A percentile compares a stretch with the other conserved stretches of the same genome.
phyloP scores from a whole-genome alignment of 2,888 invertebrate genomes.

The Hirtodrosophila cameraria region DNA sequence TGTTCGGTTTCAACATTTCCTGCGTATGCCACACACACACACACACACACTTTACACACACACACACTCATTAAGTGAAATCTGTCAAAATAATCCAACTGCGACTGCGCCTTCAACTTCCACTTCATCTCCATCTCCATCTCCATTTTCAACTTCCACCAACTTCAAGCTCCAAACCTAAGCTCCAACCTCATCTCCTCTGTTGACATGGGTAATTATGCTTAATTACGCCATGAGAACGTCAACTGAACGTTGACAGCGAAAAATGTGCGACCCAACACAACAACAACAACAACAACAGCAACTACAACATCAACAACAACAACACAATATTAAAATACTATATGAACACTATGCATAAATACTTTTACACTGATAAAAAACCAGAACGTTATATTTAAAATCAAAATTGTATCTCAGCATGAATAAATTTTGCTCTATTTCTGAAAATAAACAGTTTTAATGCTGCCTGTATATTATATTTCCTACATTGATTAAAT shows the following conservation, averaged over 20 bases:
- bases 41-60: slow-evolving; percentile 18
- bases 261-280: slow-evolving; percentile 43
- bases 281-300: slow-evolving; percentile 21
- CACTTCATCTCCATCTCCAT: slow-evolving; percentile 5
- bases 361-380: no score
- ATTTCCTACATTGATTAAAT: no score
- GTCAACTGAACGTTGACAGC: slow-evolving; percentile 53
- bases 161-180: no score
- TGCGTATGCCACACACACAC: slow-evolving; percentile 49
- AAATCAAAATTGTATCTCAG: no score
- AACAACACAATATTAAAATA: slow-evolving; percentile 10
- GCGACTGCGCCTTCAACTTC: slow-evolving; percentile 18
- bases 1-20: slow-evolving; percentile 66
- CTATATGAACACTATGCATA: not conserved
- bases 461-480: no score
- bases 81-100: slow-evolving; percentile 67
- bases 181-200: slow-evolving; percentile 13
- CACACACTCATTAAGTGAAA: slow-evolving; percentile 57
- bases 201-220: slow-evolving; percentile 75
- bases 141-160: slow-evolving; percentile 8
- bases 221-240: slow-evolving; percentile 73
- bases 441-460: no score
- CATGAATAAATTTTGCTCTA: no score
- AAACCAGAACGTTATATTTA: no score
- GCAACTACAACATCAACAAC: no score